A percentile compares a stretch with the other conserved stretches of the same genome.
These are phyloP conservation scores for Amaurobius ferox DNA, from an alignment of 2,888 invertebrate genomes.

Conservation along the genomic window DNA sequence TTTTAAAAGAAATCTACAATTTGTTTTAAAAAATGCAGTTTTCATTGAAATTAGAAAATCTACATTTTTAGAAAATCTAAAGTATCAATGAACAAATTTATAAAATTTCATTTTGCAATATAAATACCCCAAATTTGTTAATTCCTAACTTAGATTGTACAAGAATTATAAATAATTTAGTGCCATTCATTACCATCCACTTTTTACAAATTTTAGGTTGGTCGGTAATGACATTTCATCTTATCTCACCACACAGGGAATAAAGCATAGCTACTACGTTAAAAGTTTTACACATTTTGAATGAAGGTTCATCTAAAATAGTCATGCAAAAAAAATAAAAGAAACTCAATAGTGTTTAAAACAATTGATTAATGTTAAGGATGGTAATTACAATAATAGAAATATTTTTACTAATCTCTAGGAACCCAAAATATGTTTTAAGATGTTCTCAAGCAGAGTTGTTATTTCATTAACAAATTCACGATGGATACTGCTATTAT, in stretches of 20 bases:
- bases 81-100: background rate
- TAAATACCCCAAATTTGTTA: background rate
- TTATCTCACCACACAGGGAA: background rate
- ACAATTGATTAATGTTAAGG: too few species aligned
- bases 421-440: too few species aligned
- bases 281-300: conserved; percentile 2
- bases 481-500: too few species aligned
- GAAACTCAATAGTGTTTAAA: too few species aligned
- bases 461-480: too few species aligned
- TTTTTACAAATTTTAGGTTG: background rate
- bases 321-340: background rate
- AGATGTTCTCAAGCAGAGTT: too few species aligned
- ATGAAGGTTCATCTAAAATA: background rate
- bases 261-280: background rate
- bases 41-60: background rate
- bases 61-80: background rate
- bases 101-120: background rate
- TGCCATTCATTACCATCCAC: too few species aligned
- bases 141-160: background rate
- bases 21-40: background rate
- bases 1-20: background rate
- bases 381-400: too few species aligned
- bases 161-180: too few species aligned
- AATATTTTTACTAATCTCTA: too few species aligned
- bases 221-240: background rate